Percentiles rank a stretch among this genome's conserved stretches.
These are phyloP conservation scores for Diadegma fenestrale DNA, from an alignment of 2,888 invertebrate genomes.

Conservation along the genomic window DNA sequence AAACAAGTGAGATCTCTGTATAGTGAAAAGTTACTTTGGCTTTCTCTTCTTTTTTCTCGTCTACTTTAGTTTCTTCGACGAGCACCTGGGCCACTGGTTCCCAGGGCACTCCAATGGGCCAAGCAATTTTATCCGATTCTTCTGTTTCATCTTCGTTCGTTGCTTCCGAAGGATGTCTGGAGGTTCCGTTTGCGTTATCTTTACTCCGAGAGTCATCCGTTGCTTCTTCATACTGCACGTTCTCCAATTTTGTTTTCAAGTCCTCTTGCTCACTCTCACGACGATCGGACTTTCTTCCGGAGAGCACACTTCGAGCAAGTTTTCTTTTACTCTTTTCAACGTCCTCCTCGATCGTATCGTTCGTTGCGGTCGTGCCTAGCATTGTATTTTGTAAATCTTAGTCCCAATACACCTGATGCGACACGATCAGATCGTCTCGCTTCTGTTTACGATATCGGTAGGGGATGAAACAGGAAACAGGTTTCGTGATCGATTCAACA, in stretches of 20 bases:
- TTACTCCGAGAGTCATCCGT: constrained; percentile 17
- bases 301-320: constrained; percentile 28
- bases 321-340: constrained; percentile 9
- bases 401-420: constrained; percentile 36
- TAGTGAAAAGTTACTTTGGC: constrained; percentile 72
- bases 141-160: constrained; percentile 52
- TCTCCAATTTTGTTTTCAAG: constrained; percentile 19
- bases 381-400: constrained; percentile 20
- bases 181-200: constrained; percentile 12
- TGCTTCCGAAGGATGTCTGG: constrained; percentile 20
- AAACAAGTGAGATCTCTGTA: constrained; percentile 43
- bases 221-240: constrained; percentile 12
- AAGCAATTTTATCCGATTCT: constrained; percentile 67
- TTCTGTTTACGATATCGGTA: too few relatives aligned
- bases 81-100: constrained; percentile 55
- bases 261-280: constrained; percentile 16
- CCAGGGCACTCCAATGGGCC: constrained; percentile 77
- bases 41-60: constrained; percentile 60
- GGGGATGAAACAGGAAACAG: too few relatives aligned
- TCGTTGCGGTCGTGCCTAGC: constrained; percentile 14
- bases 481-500: too few relatives aligned
- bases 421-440: too few relatives aligned
- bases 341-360: constrained; percentile 11
- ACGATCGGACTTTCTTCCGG: constrained; percentile 29
- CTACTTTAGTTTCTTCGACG: constrained; percentile 50